Conservation (phyloP, 2,797 vertebrate genomes). For the Cossypha polioptera region DNA sequence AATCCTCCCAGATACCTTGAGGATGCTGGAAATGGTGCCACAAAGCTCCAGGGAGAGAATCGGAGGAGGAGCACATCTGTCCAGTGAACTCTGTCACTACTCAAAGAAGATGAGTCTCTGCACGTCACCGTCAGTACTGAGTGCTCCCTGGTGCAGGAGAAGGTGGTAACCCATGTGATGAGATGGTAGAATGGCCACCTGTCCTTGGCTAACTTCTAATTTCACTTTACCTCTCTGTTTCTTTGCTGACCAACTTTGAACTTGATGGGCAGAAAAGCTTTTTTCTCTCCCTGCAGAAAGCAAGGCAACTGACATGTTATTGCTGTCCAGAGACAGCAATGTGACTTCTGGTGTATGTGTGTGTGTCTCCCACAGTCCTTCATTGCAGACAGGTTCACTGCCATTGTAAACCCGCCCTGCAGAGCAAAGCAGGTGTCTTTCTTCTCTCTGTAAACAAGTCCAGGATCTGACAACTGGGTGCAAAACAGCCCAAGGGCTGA, state of each 20-base stretch:
- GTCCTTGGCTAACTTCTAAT: background rate
- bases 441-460: background rate
- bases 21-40: background rate
- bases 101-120: conserved; percentile 2
- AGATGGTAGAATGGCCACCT: background rate
- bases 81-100: background rate
- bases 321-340: conserved; percentile 50
- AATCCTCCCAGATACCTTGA: background rate
- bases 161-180: conserved; percentile 9
- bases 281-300: background rate
- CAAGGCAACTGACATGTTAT: background rate
- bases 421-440: background rate
- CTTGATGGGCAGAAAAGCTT: background rate
- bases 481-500: background rate
- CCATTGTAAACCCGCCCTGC: background rate
- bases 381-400: conserved; percentile 67
- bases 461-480: background rate
- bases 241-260: background rate
- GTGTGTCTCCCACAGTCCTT: conserved; percentile 54
- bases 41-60: background rate
- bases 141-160: background rate
- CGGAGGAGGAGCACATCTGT: background rate
- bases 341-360: background rate
- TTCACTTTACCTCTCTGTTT: background rate
- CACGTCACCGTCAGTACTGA: background rate